Conservation (phyloP, 2,113 vertebrate genomes). For the Bucco capensis region DNA sequence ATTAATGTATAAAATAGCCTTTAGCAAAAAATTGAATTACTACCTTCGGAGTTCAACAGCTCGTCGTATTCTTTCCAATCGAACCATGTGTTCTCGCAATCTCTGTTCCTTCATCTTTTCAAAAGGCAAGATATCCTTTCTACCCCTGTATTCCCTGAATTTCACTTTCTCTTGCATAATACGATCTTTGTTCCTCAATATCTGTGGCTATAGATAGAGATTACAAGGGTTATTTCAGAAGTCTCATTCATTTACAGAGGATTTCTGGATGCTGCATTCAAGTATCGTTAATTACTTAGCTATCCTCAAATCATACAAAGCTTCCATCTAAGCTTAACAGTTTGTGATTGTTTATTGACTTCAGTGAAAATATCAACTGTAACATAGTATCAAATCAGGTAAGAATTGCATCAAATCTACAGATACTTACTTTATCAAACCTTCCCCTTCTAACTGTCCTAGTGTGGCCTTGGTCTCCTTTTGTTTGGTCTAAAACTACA, state of each 20-base stretch:
- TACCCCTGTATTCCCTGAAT: constrained; percentile 79
- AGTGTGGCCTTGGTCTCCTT: constrained; percentile 79
- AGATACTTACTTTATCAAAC: constrained; percentile 87
- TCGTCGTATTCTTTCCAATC: constrained; percentile 86
- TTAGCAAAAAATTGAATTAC: constrained; percentile 36
- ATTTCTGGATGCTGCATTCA: constrained; percentile 36
- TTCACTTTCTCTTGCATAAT: constrained; percentile 80
- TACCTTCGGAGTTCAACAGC: constrained; percentile 92
- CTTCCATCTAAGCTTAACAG: constrained; percentile 14
- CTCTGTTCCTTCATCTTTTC: constrained; percentile 97
- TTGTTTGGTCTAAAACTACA: constrained; percentile 79
- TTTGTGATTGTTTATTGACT: not conserved
- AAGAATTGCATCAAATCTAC: not conserved
- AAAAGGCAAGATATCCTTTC: constrained; percentile 90
- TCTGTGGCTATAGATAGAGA: constrained; percentile 68
- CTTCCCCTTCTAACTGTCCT: constrained; percentile 84
- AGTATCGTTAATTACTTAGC: constrained; percentile 4
- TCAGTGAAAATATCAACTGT: not conserved
- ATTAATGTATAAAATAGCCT: constrained; percentile 35
- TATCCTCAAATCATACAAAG: constrained; percentile 12
- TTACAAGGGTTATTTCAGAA: constrained; percentile 62
- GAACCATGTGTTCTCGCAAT: constrained; percentile 86
- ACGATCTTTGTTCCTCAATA: constrained; percentile 82
- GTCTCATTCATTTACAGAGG: constrained; percentile 51
- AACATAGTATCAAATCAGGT: not conserved